Percentiles rank a stretch among this genome's conserved stretches.
These are phyloP conservation scores for Platichthys stellatus DNA, from an alignment of 2,113 vertebrate species.

Conservation along the genomic window DNA sequence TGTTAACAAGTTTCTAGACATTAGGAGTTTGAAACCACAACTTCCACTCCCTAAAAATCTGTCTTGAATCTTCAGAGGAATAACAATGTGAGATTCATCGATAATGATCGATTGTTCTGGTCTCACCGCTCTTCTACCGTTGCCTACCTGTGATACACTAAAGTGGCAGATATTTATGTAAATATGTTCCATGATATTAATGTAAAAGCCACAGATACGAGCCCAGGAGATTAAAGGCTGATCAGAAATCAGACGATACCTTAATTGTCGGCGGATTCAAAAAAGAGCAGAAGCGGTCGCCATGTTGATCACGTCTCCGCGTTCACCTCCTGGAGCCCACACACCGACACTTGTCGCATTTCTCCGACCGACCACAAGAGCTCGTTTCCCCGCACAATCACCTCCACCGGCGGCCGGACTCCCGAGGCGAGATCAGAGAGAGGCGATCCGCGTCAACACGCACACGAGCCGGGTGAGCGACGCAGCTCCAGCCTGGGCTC, in stretches of 20 bases:
- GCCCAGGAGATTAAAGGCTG: no score
- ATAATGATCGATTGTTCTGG: background rate
- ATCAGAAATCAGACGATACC: conserved; percentile 47
- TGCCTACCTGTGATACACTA: no score
- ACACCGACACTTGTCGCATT: background rate
- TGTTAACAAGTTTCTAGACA: no score
- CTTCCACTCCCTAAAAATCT: no score
- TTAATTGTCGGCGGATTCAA: conserved; percentile 49
- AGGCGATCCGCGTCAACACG: background rate
- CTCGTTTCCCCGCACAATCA: background rate
- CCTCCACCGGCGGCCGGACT: background rate
- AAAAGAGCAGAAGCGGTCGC: conserved; percentile 68
- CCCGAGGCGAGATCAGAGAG: background rate
- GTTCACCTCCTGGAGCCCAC: background rate
- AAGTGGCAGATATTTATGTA: no score
- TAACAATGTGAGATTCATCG: background rate
- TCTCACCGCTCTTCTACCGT: background rate
- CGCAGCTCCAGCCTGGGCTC: no score
- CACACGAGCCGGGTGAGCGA: background rate
- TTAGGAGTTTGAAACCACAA: no score
- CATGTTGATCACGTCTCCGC: conserved; percentile 76
- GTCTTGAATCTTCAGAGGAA: background rate
- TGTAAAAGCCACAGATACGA: no score
- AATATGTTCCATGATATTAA: no score
- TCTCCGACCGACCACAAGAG: conserved; percentile 29